Conservation (phyloP, 2,113 vertebrate genomes). For the Thunnus thynnus region DNA sequence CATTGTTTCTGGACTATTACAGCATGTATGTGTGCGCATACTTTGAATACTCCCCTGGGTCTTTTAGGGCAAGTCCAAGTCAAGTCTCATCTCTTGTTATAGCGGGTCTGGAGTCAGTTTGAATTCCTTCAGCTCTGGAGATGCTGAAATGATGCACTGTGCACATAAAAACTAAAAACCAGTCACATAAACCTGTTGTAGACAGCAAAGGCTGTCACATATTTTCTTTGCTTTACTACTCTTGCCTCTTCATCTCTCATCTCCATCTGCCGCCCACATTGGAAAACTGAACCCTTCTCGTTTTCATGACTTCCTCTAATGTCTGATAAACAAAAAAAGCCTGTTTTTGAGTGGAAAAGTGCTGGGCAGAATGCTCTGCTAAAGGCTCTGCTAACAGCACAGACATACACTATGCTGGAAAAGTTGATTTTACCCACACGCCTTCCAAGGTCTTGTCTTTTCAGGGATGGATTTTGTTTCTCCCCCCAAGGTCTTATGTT, state of each 20-base stretch:
- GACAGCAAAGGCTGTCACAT: background rate
- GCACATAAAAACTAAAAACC: too few species aligned
- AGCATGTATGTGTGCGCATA: too few species aligned
- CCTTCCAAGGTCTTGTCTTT: conserved; percentile 33
- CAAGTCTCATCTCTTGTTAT: too few species aligned
- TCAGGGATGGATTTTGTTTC: conserved; percentile 31
- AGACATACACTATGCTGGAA: conserved; percentile 11
- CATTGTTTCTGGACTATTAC: background rate
- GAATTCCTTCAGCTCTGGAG: too few species aligned
- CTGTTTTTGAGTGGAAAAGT: conserved; percentile 14
- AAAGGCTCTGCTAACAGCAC: background rate
- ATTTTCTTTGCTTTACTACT: background rate
- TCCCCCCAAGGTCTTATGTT: conserved; percentile 15
- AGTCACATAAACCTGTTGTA: background rate
- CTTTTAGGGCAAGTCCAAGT: too few species aligned
- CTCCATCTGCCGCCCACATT: conserved; percentile 13
- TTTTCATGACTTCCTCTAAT: conserved; percentile 1
- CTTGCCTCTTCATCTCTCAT: background rate
- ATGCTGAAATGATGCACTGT: too few species aligned
- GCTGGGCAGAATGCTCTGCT: background rate
- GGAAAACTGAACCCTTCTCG: background rate
- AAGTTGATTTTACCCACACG: conserved; percentile 13
- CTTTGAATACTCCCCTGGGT: too few species aligned
- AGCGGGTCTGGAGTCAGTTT: too few species aligned
- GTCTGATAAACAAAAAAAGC: conserved; percentile 10